Conservation (phyloP, 2,113 vertebrate genomes). For the Psophia crepitans region DNA sequence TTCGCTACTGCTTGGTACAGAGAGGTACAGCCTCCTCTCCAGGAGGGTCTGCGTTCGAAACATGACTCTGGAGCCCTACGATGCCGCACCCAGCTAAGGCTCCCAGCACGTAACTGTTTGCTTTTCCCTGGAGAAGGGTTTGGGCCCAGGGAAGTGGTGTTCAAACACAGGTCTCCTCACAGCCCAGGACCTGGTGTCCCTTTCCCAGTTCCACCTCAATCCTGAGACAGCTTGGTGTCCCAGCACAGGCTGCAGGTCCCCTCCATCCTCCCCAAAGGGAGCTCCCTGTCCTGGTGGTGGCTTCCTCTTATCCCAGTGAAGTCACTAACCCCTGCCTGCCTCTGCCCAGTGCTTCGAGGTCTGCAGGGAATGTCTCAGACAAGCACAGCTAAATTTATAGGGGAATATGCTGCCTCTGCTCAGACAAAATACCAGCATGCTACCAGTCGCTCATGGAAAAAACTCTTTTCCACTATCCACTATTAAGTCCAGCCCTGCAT, state of each 20-base stretch:
- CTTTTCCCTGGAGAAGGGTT: constrained; percentile 30
- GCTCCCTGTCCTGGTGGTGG: background rate
- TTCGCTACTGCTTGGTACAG: background rate
- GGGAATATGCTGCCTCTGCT: background rate
- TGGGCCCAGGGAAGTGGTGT: background rate
- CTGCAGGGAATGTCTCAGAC: background rate
- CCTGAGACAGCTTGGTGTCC: background rate
- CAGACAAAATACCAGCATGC: background rate
- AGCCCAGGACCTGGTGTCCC: background rate
- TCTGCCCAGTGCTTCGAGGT: background rate
- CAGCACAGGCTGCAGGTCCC: fast-evolving
- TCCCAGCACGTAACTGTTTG: constrained; percentile 16
- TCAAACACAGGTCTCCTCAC: constrained; percentile 8
- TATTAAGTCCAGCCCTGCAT: background rate
- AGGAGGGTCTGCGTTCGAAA: background rate
- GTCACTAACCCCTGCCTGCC: background rate
- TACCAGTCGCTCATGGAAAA: fast-evolving
- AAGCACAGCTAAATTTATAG: background rate
- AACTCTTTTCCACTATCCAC: background rate
- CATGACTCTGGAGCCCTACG: background rate
- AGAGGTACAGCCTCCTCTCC: background rate
- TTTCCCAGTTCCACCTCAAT: background rate
- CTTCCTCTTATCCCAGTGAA: background rate
- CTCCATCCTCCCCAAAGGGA: fast-evolving
- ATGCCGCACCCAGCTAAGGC: constrained; percentile 9